Conservation (phyloP, 1,140 invertebrate genomes). For the Asobara japonica region DNA sequence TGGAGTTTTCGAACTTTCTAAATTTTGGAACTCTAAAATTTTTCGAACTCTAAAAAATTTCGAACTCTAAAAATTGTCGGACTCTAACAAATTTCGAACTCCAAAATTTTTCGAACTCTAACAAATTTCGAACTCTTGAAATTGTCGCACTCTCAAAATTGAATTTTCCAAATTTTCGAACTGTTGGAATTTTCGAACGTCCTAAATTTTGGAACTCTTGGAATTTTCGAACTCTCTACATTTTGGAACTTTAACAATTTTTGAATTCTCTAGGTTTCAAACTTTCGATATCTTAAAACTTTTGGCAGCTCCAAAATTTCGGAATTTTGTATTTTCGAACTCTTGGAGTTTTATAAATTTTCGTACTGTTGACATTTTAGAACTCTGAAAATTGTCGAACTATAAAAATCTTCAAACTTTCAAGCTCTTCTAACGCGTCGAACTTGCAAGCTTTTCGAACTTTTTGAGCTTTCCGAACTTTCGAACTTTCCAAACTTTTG, state of each 20-base stretch:
- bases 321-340: neutral
- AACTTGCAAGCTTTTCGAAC: too few relatives aligned
- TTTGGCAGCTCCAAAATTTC: too few relatives aligned
- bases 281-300: neutral
- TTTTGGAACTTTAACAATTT: neutral
- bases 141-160: too few relatives aligned
- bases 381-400: neutral
- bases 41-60: too few relatives aligned
- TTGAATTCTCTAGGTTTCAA: neutral
- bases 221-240: neutral
- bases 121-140: too few relatives aligned
- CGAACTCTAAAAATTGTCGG: too few relatives aligned
- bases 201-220: neutral
- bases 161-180: too few relatives aligned
- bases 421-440: too few relatives aligned
- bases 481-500: neutral
- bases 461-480: neutral
- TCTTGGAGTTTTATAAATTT: neutral
- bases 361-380: neutral
- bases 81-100: neutral
- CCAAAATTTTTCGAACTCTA: neutral
- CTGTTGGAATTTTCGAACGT: neutral
- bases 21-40: too few relatives aligned
- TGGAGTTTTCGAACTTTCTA: too few relatives aligned
- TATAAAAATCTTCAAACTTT: neutral